Base-by-base conservation (phyloP, 1,140 invertebrate genomes). In the Trigoniulus corallinus region DNA sequence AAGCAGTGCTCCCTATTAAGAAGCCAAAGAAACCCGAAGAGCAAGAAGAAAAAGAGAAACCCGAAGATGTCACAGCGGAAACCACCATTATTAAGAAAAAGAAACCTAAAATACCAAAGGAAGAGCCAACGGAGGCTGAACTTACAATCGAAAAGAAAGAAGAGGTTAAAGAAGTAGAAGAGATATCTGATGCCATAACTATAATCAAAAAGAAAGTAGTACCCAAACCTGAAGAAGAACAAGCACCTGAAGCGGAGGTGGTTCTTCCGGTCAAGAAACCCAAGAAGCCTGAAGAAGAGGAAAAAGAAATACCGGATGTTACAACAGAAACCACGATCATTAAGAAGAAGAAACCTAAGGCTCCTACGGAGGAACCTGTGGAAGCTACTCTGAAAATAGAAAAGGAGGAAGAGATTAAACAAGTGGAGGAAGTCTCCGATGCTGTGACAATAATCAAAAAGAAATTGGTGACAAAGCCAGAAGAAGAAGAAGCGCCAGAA, bases 31-130 rank as follows among this genome's bases (percentile, higher is more conserved):
- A 50, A 40, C 39, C 25, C 10, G n/a, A n/a, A n/a, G n/a, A n/a
- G n/a, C n/a, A n/a, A n/a, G 40, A 13, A 2, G 58, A 50, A 22
- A 53, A 56, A 10, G 62, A 54, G 1, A 53, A 54, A 25, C 45
- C 54, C 4, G 29, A 50, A 47, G 53, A 57, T 22, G 51, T 50
- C 29, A 48, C 49, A 27, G 42, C 45, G 2, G 53, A 45, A 25
- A 29, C 24, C 4, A 51, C 49, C n/a, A 10, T 48, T 10, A 45
- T 26, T 47, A 51, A 52, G 26, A 29, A 37, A 50, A 57, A 15
- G 63, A 64, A 50, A 61, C 48, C 47, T n/a, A 20, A 46, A 12
- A 22, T 50, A 45, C 69, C 70, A 56, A 54, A 65, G 25, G 59
- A 62, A 46, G 50, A 52, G 54, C 48, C 54, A 44, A 43, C n/a